Evolutionary conservation across 2,888 invertebrate genomes (phyloP), one percentile per base, ranked within the genome.

Genomic region (Spisula subtruncata): DNA sequence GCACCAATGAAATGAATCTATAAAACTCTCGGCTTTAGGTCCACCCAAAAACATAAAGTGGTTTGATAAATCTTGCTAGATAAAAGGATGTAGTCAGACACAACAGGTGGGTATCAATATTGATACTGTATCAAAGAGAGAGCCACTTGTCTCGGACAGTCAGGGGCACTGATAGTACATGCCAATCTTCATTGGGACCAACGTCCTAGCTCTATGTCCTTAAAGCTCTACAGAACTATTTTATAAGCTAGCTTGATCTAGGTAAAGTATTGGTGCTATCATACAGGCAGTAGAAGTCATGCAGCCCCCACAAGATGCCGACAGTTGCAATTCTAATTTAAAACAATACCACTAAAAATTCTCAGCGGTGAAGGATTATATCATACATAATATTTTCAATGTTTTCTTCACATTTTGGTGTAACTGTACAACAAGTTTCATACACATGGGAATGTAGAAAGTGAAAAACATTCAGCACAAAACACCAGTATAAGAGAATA

Each of bases 101-200:
- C 75, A 75, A 75, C 75, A 75, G 75, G 75, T 75, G 75, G 75
- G 29, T 18, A 75, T 75, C 75, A 16, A 18, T 32, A 25, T 66
- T 66, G 25, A 66, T n/a, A 25, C 25, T 0, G 60, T 66, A 66
- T 66, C 60, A 66, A 66, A 66, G 60, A 66, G 60, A 25, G 60
- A 66, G 60, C 60, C 60, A 66, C 60, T 66, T 66, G 60, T 66
- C 60, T 66, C 10, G 60, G 60, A 66, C 60, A 25, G 60, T n/a
- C 60, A 25, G 25, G 25, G 60, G 25, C 25, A 25, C 20, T n/a
- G 60, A 66, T 66, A 66, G 25, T 25, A 66, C 5, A 66, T 66
- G 60, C 25, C 60, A 66, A 66, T 66, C 60, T 25, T 25, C 25
- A 25, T 66, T 25, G 10, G 0, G 20, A 25, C 41, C n/a, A 66